Percentiles rank a stretch among this genome's conserved stretches.
phyloP scores from a whole-genome alignment of 2,113 vertebrate genomes.

The Danionella cerebrum region DNA sequence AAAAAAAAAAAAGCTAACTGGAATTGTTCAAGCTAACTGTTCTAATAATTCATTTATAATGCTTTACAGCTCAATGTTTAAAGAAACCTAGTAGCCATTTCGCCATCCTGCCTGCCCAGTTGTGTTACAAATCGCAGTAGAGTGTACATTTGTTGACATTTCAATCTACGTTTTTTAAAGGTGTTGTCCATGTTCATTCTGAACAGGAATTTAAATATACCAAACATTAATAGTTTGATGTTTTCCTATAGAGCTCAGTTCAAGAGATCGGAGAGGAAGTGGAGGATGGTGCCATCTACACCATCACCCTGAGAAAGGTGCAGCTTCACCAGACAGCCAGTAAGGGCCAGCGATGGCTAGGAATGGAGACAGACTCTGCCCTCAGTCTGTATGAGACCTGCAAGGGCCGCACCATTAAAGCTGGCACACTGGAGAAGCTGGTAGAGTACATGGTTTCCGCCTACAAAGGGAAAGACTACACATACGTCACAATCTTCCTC shows the following conservation, averaged over 20 bases:
- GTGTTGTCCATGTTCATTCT: too few relatives aligned
- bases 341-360: slow-evolving; percentile 97
- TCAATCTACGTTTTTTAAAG: too few relatives aligned
- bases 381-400: slow-evolving; percentile 93
- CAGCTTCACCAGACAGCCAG: slow-evolving; percentile 85
- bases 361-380: slow-evolving; percentile 84
- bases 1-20: too few relatives aligned
- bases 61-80: too few relatives aligned
- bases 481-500: slow-evolving; percentile 96
- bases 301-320: slow-evolving; percentile 91
- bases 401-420: slow-evolving; percentile 94
- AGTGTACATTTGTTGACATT: too few relatives aligned
- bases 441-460: slow-evolving; percentile 97
- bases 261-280: slow-evolving; percentile 98
- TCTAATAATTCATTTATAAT: too few relatives aligned
- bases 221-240: too few relatives aligned
- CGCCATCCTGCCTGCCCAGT: too few relatives aligned
- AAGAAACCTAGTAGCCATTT: too few relatives aligned
- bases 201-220: too few relatives aligned
- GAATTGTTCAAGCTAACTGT: too few relatives aligned
- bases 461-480: slow-evolving; percentile 92
- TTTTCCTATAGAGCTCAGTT: slow-evolving; percentile 77
- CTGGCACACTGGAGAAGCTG: slow-evolving; percentile 91
- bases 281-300: slow-evolving; percentile 90
- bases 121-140: too few relatives aligned